Base-by-base conservation (phyloP, 30 jellyfish, hydroid and myxozoan species). In the Cassiopea xamachana region DNA sequence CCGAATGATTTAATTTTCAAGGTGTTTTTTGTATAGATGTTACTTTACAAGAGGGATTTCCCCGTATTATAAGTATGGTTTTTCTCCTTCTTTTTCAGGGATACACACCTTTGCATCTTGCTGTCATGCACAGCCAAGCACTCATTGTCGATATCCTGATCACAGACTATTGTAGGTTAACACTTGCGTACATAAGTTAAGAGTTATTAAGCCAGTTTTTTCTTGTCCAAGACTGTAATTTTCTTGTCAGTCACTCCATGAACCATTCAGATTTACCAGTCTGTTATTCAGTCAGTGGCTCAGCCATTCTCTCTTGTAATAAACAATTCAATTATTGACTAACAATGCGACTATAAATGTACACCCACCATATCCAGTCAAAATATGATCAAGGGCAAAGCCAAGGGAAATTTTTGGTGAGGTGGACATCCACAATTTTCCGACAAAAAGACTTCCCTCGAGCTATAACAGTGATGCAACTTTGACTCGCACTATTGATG, bases 51-150 rank as follows among this genome's bases (percentile, higher is more conserved):
- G 39, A 27, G 39, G 39, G 39, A 27, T 27, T 27, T 27, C 39
- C 39, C 39, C 39, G 39, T 27, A 27, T 27, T 27, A 27, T 27
- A 27, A 27, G 39, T 55, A 55, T 55, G 7, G 64, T 55, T 55
- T 6, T 55, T 10, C 64, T 69, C 15, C 8, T 76, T 45, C 72
- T 76, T 46, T 17, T 13, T 76, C 89, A 88, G 95, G 95, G 95
- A 43, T 88, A 88, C 48, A 90, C 97, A 75, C 91, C 97, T 62
- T 90, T 90, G 51, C 97, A 90, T 77, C 72, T 90, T 12, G 97
- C 97, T 46, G 97, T 90, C n/a, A 82, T 90, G 90, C 92, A 83
- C 75, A 72, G 93, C 83, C 68, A 78, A 27, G 97, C 91, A 18
- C 18, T 77, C 71, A 84, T 84, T 45, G 92, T 90, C 1, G 92